Evolutionary conservation across 2,797 vertebrate genomes (phyloP).

Genomic region (Propithecus deckenii): DNA sequence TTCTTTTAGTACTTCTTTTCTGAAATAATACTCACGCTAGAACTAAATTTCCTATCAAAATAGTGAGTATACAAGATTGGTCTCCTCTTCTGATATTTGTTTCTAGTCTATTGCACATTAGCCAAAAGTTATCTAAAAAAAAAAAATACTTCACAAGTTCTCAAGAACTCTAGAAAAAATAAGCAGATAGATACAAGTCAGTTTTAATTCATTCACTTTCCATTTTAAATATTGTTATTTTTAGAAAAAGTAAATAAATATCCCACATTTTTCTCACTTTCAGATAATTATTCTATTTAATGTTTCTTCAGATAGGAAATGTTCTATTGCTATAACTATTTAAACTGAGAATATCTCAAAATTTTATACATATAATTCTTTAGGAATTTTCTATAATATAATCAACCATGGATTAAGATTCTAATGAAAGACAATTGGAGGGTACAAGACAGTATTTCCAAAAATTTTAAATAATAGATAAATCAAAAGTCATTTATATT

Average conservation of each 20-base stretch:
- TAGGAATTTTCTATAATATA: background rate
- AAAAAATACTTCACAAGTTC: conserved; percentile 48
- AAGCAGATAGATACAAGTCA: conserved; percentile 72
- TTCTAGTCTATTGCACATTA: conserved; percentile 67
- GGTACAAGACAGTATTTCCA: background rate
- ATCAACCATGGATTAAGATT: background rate
- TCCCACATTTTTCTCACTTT: conserved; percentile 64
- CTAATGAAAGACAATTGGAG: background rate
- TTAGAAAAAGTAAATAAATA: conserved; percentile 69
- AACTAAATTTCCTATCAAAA: background rate
- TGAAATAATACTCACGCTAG: background rate
- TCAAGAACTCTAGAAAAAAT: conserved; percentile 67
- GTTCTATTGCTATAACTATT: background rate
- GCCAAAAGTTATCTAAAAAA: conserved; percentile 63
- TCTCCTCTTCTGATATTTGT: conserved; percentile 54
- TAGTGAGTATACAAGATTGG: background rate
- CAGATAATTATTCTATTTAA: background rate
- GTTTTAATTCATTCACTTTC: conserved; percentile 54
- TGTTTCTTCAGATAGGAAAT: conserved; percentile 3
- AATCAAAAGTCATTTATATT: background rate
- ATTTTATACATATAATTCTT: background rate
- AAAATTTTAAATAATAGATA: background rate
- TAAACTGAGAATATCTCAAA: background rate
- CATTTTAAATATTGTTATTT: conserved; percentile 70
- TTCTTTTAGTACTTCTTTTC: background rate